A percentile compares a stretch with the other conserved stretches of the same genome.
These are phyloP conservation scores for Eulithis testata DNA, from an alignment of 2,888 invertebrate species.

Conservation along the genomic window DNA sequence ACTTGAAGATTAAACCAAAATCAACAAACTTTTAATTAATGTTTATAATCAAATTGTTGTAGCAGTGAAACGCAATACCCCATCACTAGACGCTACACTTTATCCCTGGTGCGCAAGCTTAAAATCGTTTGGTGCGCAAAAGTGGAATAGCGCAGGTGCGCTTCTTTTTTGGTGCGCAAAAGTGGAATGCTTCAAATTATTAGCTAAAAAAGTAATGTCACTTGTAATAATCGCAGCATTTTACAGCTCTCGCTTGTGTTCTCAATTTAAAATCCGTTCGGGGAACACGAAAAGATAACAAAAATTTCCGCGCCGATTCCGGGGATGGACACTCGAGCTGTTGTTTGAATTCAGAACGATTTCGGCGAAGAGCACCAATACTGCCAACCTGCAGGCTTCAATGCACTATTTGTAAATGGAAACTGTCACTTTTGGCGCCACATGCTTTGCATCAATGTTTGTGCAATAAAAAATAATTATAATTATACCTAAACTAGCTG, in stretches of 20 bases:
- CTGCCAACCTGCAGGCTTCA: conserved; percentile 40
- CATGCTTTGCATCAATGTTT: not conserved
- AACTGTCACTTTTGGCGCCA: conserved; percentile 29
- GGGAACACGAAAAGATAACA: conserved; percentile 84
- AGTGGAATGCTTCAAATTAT: not conserved
- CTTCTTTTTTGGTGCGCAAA: too few relatives aligned
- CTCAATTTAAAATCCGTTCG: conserved; percentile 84
- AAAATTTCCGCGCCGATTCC: conserved; percentile 83
- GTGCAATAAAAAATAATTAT: too few relatives aligned
- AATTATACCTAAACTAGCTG: too few relatives aligned
- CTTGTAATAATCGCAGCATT: conserved; percentile 49
- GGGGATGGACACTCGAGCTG: conserved; percentile 79
- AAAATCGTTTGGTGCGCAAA: too few relatives aligned
- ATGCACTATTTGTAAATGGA: conserved; percentile 31
- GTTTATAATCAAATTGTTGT: too few relatives aligned
- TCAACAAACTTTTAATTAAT: too few relatives aligned
- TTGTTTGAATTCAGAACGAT: conserved; percentile 80
- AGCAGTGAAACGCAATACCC: too few relatives aligned
- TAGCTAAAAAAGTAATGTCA: not conserved
- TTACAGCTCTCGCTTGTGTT: conserved; percentile 72
- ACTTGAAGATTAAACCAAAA: too few relatives aligned
- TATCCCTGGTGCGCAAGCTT: too few relatives aligned
- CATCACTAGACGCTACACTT: too few relatives aligned
- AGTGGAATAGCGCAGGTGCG: too few relatives aligned
- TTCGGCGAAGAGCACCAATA: conserved; percentile 65